Evolutionary conservation across 2,888 invertebrate genomes (phyloP).

Genomic region (Tipula helvola): DNA sequence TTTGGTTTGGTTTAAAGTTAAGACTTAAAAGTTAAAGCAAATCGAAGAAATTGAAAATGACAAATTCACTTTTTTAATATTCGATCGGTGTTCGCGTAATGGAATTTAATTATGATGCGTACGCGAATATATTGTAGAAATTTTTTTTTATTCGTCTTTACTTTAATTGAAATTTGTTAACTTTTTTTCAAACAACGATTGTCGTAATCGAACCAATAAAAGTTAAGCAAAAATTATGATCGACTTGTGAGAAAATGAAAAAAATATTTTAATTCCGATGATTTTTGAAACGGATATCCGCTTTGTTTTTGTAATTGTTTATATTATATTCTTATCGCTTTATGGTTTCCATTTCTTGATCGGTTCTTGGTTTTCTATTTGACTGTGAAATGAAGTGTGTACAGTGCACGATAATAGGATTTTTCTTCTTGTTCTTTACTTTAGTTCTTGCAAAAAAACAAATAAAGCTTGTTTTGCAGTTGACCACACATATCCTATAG

Average conservation of each 20-base stretch:
- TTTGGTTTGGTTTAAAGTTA: neutral
- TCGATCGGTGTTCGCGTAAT: neutral
- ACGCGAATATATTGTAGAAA: constrained; percentile 4
- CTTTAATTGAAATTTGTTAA: neutral
- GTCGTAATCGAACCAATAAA: neutral
- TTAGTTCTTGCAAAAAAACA: too few relatives aligned
- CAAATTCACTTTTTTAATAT: neutral
- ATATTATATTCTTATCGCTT: neutral
- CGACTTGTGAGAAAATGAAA: neutral
- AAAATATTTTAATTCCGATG: neutral
- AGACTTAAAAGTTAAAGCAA: neutral
- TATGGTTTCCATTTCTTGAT: neutral
- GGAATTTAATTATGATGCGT: neutral
- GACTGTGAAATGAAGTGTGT: neutral
- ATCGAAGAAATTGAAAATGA: neutral
- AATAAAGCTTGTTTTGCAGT: too few relatives aligned
- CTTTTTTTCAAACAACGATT: neutral
- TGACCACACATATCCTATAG: too few relatives aligned
- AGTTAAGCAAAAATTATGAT: neutral
- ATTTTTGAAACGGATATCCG: neutral
- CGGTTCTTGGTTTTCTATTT: neutral
- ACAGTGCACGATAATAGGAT: neutral
- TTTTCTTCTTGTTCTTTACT: too few relatives aligned
- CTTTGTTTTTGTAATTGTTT: neutral
- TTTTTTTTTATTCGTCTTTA: neutral